These are phyloP conservation scores for Phainopepla nitens DNA, from an alignment of 2,113 vertebrate genomes.

Conservation along the genomic window DNA sequence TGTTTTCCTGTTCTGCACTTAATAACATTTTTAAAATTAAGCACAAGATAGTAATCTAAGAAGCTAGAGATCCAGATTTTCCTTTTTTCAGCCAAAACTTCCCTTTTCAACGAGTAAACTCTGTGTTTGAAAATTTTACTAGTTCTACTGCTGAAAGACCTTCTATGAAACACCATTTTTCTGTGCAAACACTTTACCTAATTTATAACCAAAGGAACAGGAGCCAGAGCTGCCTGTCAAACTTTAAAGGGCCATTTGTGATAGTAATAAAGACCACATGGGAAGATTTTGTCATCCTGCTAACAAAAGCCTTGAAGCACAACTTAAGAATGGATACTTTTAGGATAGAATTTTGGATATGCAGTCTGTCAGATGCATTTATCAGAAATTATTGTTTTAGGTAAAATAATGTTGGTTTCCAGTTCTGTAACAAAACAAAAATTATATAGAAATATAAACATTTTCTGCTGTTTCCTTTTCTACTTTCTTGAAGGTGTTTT, in stretches of 20 bases:
- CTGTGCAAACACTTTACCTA: not conserved
- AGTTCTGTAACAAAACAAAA: not conserved
- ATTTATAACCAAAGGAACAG: constrained; percentile 1
- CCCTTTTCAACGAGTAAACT: not conserved
- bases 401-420: not conserved
- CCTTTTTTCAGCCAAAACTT: not conserved
- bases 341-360: not conserved
- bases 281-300: not conserved
- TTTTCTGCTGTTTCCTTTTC: not conserved
- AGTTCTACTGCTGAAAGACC: not conserved
- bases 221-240: not conserved
- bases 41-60: not conserved
- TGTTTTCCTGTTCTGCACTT: not conserved
- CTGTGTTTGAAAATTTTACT: not conserved
- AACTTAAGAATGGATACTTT: not conserved
- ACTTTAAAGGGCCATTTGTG: constrained; percentile 23
- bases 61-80: not conserved
- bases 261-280: not conserved
- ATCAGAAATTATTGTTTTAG: not conserved
- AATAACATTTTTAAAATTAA: not conserved
- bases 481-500: not conserved
- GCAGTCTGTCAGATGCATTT: not conserved
- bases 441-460: not conserved
- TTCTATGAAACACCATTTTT: not conserved
- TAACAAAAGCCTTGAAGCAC: constrained; percentile 13